These are phyloP conservation scores for Actinostola sp. DNA, from an alignment of 92 coral and sea anemone genomes.

Conservation along the genomic window DNA sequence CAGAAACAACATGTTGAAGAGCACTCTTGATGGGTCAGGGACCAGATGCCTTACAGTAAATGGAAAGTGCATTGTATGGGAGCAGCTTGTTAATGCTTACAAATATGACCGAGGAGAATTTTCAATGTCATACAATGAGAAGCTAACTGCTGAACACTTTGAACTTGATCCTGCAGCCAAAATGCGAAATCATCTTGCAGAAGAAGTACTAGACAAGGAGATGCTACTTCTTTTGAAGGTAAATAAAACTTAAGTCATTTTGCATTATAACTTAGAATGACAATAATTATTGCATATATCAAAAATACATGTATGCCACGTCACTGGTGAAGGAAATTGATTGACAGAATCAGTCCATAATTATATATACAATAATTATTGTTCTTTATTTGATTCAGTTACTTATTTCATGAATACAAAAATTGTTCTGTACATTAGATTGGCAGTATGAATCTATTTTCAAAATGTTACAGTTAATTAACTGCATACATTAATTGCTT, in stretches of 20 bases:
- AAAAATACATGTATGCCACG: not conserved
- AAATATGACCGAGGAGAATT: conserved; percentile 54
- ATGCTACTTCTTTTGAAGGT: conserved; percentile 56
- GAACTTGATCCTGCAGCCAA: conserved; percentile 51
- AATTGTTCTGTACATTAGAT: too few species aligned
- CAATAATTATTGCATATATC: not conserved
- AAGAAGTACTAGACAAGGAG: conserved; percentile 50
- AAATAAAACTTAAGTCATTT: not conserved
- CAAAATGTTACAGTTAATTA: not conserved
- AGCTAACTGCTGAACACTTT: conserved; percentile 62
- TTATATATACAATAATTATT: too few species aligned
- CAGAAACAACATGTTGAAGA: conserved; percentile 51
- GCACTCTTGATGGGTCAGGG: conserved; percentile 16
- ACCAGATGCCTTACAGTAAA: conserved; percentile 38
- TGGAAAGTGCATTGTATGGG: conserved; percentile 28
- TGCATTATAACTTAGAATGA: not conserved
- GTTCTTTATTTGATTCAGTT: too few species aligned
- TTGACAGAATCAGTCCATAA: too few species aligned
- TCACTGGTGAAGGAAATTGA: too few species aligned
- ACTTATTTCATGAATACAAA: too few species aligned
- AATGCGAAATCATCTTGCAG: conserved; percentile 66
- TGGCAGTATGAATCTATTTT: too few species aligned
- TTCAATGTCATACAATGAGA: conserved; percentile 47
- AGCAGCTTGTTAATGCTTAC: conserved; percentile 44
- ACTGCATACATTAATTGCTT: not conserved